These are phyloP conservation scores for Molossus alvarezi DNA, from an alignment of 2,797 vertebrate species.

Conservation along the genomic window DNA sequence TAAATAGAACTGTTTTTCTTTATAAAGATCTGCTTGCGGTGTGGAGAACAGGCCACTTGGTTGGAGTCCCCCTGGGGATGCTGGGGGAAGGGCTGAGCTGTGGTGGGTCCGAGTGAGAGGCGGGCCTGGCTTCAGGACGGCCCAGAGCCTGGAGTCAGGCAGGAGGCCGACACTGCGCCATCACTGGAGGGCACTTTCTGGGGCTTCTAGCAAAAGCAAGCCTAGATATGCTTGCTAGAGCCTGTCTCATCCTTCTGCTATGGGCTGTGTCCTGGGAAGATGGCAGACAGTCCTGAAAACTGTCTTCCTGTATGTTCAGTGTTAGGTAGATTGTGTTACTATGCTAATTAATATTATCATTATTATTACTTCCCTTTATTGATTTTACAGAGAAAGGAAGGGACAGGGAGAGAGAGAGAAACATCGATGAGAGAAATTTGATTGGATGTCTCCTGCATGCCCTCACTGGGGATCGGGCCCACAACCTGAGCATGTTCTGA, in stretches of 20 bases:
- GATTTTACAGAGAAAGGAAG: too few species aligned
- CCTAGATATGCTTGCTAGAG: neutral
- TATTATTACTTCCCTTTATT: too few species aligned
- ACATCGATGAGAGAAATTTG: too few species aligned
- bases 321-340: too few species aligned
- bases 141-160: too few species aligned
- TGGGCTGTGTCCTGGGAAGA: neutral
- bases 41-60: neutral
- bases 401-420: too few species aligned
- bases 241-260: neutral
- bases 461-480: too few species aligned
- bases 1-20: neutral
- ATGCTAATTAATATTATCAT: neutral
- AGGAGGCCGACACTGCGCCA: too few species aligned
- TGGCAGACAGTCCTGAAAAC: neutral
- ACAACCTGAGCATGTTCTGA: too few species aligned
- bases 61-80: neutral
- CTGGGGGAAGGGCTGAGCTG: neutral
- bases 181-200: neutral
- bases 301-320: neutral
- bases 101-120: neutral
- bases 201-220: neutral
- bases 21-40: neutral
- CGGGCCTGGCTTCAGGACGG: neutral
- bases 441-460: too few species aligned